Percentiles rank a stretch among this genome's conserved stretches.
Conservation (phyloP, 2,113 vertebrate species). For the Caretta caretta region DNA sequence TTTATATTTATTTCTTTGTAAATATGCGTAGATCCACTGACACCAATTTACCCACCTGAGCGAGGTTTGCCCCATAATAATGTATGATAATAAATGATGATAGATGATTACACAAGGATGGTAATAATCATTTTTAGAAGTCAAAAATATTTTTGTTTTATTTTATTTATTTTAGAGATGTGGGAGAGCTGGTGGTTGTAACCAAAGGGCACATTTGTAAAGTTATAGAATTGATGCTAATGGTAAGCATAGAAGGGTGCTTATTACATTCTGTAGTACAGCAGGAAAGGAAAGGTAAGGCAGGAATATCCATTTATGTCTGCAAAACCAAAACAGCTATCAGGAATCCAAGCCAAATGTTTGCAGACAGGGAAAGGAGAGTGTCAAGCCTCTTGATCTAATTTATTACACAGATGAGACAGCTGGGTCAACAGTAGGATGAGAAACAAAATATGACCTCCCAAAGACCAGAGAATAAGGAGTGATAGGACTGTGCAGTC, state of each 20-base stretch:
- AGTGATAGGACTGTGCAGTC: neutral
- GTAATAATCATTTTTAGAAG: neutral
- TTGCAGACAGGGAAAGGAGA: neutral
- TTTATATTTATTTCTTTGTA: neutral
- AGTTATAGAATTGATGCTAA: neutral
- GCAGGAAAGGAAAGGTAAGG: neutral
- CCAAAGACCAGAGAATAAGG: neutral
- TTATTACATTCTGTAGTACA: neutral
- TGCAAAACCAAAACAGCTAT: neutral
- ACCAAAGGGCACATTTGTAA: neutral
- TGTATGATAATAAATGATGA: neutral
- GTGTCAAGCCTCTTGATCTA: neutral
- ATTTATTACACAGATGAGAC: neutral
- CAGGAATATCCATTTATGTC: neutral
- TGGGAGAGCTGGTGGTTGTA: neutral
- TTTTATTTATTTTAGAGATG: neutral
- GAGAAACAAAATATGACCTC: neutral
- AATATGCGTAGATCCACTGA: neutral
- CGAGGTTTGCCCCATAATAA: neutral
- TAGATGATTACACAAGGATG: neutral
- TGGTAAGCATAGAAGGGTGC: neutral
- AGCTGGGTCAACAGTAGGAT: neutral
- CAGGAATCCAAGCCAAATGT: neutral
- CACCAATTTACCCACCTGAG: rapidly evolving
- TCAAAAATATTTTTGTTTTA: neutral